Evolutionary conservation across 2,888 invertebrate species (phyloP), one percentile per base, ranked within the genome.

Genomic region (Perizoma affinitatum): DNA sequence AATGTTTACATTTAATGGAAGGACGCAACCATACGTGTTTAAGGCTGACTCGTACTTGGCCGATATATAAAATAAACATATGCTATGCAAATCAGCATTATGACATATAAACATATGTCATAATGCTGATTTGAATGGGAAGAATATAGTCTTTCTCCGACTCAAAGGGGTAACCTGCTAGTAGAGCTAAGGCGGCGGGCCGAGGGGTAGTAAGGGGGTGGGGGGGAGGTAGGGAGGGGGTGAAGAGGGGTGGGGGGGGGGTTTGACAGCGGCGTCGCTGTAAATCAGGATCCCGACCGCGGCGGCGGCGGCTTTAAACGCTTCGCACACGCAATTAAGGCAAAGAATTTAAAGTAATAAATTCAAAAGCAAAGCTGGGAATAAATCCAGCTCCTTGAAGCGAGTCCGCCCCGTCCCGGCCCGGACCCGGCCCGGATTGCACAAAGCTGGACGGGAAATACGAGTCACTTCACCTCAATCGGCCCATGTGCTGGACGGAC

Each of bases 271-370:
- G 47, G 54, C 57, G 54, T 38, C 58, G 54, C 33, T 57, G 61
- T 68, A 67, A 66, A 65, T 69, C 67, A 67, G 50, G 57, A 45
- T 46, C 55, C 41, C 44, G 41, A 47, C 56, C 63, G 65, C 45
- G 62, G 49, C 45, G 62, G 49, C 65, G 62, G 67, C 65, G 65
- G 70, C 58, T 65, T 66, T 59, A 67, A 70, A 61, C 56, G 66
- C 66, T 65, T 58, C 58, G 47, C 46, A 61, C 61, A 62, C 67
- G 67, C 63, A 69, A 71, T 73, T 72, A 72, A 69, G 59, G 66
- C 67, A 73, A 74, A 72, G 52, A 74, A 72, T 73, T 68, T 63
- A 62, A 57, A 61, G 67, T 52, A 55, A 68, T 72, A 71, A 74
- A 73, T 72, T 65, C 49, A 41, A 58, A 51, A 46, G 42, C 48